These are phyloP conservation scores for Perdita meconis DNA, from an alignment of 2,888 invertebrate species.

Conservation along the genomic window DNA sequence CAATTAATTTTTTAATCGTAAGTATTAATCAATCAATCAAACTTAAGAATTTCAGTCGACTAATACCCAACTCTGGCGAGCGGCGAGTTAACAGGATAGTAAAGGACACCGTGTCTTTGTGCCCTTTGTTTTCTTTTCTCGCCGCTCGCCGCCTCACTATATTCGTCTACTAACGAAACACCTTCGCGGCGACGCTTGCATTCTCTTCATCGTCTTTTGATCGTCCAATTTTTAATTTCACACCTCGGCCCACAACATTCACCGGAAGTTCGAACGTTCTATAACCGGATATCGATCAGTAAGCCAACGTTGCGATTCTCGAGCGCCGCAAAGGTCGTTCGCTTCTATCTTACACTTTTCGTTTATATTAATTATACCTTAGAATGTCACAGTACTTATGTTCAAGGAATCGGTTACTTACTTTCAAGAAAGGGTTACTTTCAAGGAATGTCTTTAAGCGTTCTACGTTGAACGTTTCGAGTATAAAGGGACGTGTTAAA, in stretches of 20 bases:
- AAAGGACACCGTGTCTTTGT: no score
- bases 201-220: neutral
- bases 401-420: constrained; percentile 58
- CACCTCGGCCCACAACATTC: no score
- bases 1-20: no score
- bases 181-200: constrained; percentile 17
- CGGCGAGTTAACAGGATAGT: no score
- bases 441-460: constrained; percentile 81
- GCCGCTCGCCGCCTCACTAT: no score
- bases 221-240: neutral
- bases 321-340: constrained; percentile 38
- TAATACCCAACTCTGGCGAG: no score
- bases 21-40: no score
- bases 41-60: no score
- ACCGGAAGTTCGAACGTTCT: constrained; percentile 1
- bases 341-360: constrained; percentile 57
- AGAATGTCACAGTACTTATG: constrained; percentile 81
- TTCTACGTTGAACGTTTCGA: constrained; percentile 72
- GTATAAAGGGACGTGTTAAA: constrained; percentile 64
- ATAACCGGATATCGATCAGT: no score
- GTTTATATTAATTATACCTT: constrained; percentile 76
- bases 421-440: constrained; percentile 72
- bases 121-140: no score
- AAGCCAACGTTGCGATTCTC: no score
- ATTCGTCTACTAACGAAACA: no score